Base-by-base conservation (phyloP, 2,888 invertebrate species). In the Theretra japonica region DNA sequence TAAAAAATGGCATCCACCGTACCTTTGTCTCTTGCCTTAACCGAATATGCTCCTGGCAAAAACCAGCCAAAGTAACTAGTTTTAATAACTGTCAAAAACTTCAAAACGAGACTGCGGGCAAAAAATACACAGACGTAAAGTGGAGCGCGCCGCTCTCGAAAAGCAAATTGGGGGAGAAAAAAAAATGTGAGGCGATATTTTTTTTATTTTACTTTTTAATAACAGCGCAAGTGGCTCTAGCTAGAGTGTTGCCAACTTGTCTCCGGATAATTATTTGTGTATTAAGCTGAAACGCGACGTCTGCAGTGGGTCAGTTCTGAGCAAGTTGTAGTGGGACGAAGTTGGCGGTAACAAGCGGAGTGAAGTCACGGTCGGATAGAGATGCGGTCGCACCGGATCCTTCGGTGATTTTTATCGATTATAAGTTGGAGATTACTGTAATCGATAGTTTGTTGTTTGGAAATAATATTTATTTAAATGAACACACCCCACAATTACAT, bases 211-310 rank as follows among this genome's bases (percentile, higher is more conserved):
- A n/a, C 5, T n/a, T 48, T 65, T 65, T 41, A 65, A 48, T 48
- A 65, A 25, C 65, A 41, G 6, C 48, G 5, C 41, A 65, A 65
- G 65, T 48, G 65, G 48, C 17, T 5, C 48, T 65, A 21, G 4
- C 48, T 65, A 21, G 4, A 65, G 23, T 74, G 73, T 71, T 76
- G 74, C 74, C 74, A 83, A 78, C 73, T 80, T 80, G 80, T 82
- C 81, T 79, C 74, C 77, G 78, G 80, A 65, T 84, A 85, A 86
- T 87, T 83, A 85, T 86, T 87, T 85, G 83, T 82, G 81, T 82
- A 83, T 81, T 80, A 81, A 83, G 81, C 80, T 81, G 73, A 78
- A 79, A 75, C 80, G 75, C 53, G 17, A 7, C 53, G n/a, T 53
- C 77, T 79, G 80, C 81, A 82, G 79, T 84, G 81, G 86, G 86